A percentile compares a stretch with the other conserved stretches of the same genome.
Evolutionary conservation across 2,113 vertebrate species (phyloP).

Genomic region (Rutilus rutilus): DNA sequence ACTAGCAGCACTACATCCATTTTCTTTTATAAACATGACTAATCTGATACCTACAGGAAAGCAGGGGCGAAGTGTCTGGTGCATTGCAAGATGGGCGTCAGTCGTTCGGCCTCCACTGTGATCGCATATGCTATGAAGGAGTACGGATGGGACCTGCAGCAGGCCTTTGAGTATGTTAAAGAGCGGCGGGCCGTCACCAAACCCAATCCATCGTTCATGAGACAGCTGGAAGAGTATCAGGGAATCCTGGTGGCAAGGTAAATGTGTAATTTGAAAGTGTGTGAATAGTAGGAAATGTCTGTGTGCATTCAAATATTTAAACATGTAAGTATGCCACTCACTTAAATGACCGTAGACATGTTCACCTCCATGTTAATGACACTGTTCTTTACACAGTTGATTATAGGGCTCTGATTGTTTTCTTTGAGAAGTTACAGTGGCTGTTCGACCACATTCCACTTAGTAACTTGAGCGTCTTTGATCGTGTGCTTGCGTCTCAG

Average conservation of each 20-base stretch:
- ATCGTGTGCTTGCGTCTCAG: background rate
- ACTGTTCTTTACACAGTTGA: constrained; percentile 13
- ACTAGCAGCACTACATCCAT: background rate
- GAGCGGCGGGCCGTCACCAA: constrained; percentile 92
- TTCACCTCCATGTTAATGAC: constrained; percentile 1
- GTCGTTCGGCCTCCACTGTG: constrained; percentile 94
- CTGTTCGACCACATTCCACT: constrained; percentile 43
- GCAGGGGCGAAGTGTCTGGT: constrained; percentile 82
- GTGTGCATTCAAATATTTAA: background rate
- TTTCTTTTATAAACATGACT: background rate
- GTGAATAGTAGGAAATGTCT: background rate
- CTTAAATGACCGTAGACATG: background rate
- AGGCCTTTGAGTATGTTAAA: constrained; percentile 92
- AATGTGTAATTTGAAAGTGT: background rate
- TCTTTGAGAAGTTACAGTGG: constrained; percentile 9
- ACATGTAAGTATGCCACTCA: background rate
- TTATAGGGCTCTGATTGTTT: background rate
- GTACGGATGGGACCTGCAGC: constrained; percentile 94
- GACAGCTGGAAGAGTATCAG: constrained; percentile 97
- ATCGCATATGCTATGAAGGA: constrained; percentile 99
- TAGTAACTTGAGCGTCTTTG: background rate
- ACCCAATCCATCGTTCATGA: constrained; percentile 96
- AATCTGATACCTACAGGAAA: constrained; percentile 44
- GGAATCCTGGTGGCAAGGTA: constrained; percentile 97
- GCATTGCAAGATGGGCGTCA: constrained; percentile 99